Percentiles rank a stretch among this genome's conserved stretches.
phyloP scores from a whole-genome alignment of 2,797 vertebrate genomes.

The Danio tinwini region DNA sequence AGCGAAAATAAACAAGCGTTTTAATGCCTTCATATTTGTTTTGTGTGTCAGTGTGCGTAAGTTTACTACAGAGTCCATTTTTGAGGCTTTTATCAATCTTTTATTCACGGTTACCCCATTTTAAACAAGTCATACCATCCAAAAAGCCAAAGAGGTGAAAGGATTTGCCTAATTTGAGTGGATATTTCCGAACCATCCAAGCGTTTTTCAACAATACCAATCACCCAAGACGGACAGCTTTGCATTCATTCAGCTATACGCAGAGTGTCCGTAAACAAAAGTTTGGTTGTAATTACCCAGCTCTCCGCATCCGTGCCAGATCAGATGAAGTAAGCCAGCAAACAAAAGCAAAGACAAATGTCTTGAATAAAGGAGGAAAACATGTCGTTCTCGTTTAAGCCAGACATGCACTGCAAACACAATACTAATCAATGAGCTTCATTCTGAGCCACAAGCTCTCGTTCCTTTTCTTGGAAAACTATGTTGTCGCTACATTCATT shows the following conservation, averaged over 20 bases:
- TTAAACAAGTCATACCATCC: conserved; percentile 48
- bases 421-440: conserved; percentile 63
- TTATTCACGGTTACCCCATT: not conserved
- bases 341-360: conserved; percentile 42
- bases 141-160: conserved; percentile 54
- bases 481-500: conserved; percentile 69
- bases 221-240: conserved; percentile 74
- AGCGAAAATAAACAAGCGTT: conserved; percentile 48
- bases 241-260: conserved; percentile 56
- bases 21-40: conserved; percentile 67
- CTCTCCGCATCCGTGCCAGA: conserved; percentile 52
- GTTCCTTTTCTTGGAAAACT: conserved; percentile 70
- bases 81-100: conserved; percentile 28
- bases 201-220: conserved; percentile 77
- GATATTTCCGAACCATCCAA: conserved; percentile 73
- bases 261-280: conserved; percentile 71
- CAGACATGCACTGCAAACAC: conserved; percentile 43
- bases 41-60: conserved; percentile 25
- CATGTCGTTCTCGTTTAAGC: conserved; percentile 60
- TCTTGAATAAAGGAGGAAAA: conserved; percentile 59
- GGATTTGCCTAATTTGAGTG: conserved; percentile 78
- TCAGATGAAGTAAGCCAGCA: conserved; percentile 30
- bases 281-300: conserved; percentile 67
- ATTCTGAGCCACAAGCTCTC: not conserved
- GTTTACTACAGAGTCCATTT: conserved; percentile 14